Evolutionary conservation across 2,797 vertebrate species (phyloP), one percentile per base, ranked within the genome.

Genomic region (Lepus oiostolus): DNA sequence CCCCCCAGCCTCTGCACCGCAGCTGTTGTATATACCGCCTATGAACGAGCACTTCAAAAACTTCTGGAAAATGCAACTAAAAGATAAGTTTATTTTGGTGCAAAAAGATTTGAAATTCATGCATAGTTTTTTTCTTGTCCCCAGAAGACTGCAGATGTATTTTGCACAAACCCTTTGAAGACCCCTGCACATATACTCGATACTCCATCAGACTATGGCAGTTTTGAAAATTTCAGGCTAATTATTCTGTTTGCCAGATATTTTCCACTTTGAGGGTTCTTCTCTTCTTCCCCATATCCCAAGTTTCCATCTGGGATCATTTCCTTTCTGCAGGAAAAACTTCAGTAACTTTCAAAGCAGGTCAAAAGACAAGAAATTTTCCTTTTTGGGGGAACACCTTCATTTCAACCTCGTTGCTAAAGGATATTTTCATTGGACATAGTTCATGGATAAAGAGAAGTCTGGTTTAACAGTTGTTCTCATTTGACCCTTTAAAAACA

Each of bases 371-470:
- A 72, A 47, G 32, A 47, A 74, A 13, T 63, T 87, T 12, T 30
- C 35, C 1, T 84, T 50, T 67, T 54, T 60, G 32, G 32, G 54
- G 75, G 16, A 87, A 38, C 54, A 24, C 16, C 19, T 72, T 84
- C 28, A 81, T 60, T 71, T 95, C 52, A 71, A 60, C 42, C 85
- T 94, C 42, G 77, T 77, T 72, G 42, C 52, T 82, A n/a, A 80
- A 26, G 67, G 54, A 67, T 32, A 52, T 35, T 92, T 32, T 81
- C 74, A 60, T 7, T 83, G 38, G 11, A 79, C 72, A 65, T 24
- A 75, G 14, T 58, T 58, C 54, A 58, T 58, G 19, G 54, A 58
- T 58, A 58, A 58, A 58, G 54, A 58, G 54, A 86, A 42, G 68
- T 89, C 82, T 38, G 21, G 62, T 35, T 52, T 62, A 85, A 58